Percentiles rank a stretch among this genome's conserved stretches.
phyloP scores from a whole-genome alignment of 1,140 invertebrate species.

The Drosophila orena region DNA sequence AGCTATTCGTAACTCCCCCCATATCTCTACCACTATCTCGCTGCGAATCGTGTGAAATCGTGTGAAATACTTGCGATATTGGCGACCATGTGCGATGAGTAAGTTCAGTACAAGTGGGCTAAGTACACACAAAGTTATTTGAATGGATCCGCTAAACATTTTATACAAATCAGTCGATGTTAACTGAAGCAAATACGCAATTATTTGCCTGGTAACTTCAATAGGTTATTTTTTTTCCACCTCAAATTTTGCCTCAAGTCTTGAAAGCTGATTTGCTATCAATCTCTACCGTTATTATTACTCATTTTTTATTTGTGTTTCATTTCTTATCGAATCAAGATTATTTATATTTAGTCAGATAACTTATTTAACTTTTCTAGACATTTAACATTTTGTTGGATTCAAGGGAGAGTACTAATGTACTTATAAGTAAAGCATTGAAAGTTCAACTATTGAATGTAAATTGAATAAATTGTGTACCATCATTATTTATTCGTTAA shows the following conservation, averaged over 20 bases:
- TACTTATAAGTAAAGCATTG: background rate
- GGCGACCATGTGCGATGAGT: conserved; percentile 31
- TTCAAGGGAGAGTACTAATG: no score
- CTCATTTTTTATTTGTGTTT: background rate
- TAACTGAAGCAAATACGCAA: conserved; percentile 5
- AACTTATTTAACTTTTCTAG: background rate
- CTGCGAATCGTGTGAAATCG: conserved; percentile 1
- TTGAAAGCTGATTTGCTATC: background rate
- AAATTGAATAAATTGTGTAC: background rate
- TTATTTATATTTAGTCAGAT: no score
- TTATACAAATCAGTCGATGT: background rate
- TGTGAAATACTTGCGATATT: conserved; percentile 31
- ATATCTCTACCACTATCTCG: background rate
- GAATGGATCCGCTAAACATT: conserved; percentile 6
- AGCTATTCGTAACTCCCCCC: conserved; percentile 10
- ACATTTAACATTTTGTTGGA: no score
- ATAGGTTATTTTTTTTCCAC: background rate
- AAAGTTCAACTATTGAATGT: no score
- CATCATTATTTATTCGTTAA: background rate
- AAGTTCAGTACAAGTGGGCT: conserved; percentile 25
- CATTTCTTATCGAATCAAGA: conserved; percentile 4
- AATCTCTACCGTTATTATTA: background rate
- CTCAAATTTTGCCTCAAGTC: background rate
- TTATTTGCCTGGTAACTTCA: background rate
- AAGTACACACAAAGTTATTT: background rate